Evolutionary conservation across 2,888 invertebrate species (phyloP), one percentile per base, ranked within the genome.

Genomic region (Meteorus colon): DNA sequence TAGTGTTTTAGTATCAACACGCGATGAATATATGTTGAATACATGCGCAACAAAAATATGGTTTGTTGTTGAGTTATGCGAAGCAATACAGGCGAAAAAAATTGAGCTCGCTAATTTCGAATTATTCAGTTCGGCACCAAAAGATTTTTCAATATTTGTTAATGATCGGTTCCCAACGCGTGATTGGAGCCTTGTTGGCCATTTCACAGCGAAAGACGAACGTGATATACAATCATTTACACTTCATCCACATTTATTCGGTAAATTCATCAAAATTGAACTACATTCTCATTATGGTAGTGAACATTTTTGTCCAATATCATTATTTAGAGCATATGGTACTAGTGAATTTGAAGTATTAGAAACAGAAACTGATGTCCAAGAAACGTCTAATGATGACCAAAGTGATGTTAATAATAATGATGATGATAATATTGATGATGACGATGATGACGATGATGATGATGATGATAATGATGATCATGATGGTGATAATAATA

Each of bases 21-120:
- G 95, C 81, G 99, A 99, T 90, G 99, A 99, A 88, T 99, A 99
- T 90, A 97, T 99, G 95, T 92, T 99, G 77, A 99, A 98, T 89
- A 96, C 97, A 0, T 99, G 99, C 90, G 96, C 95, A 82, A 95
- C 95, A 84, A 94, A 96, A 76, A 95, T 96, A 79, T 97, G 98
- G 98, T 97, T 99, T 90, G 94, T 98, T 37, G 96, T 99, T 2
- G 99, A 99, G 90, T 92, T 99, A 1, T 99, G 99, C 91, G 99
- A 99, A 88, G 96, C 98, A 4, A 96, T 99, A 78, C 98, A 98
- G 90, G 96, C 98, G 4, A 96, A 96, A 89, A 96, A 95, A 90
- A 94, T 99, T 79, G 98, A 99, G 85, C 91, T 99, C 82, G 99
- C 98, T 3, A 99, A 99, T 90, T 97, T 97, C 88, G 99, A 99